These are phyloP conservation scores for Tychaedon coryphoeus DNA, from an alignment of 2,113 vertebrate genomes.

Conservation along the genomic window DNA sequence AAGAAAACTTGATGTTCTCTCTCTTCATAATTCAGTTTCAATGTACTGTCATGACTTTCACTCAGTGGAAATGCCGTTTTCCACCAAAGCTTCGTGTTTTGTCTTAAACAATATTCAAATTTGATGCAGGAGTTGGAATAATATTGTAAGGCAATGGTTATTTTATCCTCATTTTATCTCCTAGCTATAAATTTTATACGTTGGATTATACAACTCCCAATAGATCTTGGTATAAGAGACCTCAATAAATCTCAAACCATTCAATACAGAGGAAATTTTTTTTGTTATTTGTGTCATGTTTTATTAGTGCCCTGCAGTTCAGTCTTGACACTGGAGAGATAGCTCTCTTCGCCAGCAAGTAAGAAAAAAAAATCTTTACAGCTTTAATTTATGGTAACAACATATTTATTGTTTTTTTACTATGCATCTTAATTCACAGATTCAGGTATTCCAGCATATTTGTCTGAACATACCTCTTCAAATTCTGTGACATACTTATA, in stretches of 20 bases:
- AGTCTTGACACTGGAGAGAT: slow-evolving; percentile 34
- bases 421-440: neutral
- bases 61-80: neutral
- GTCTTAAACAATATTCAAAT: slow-evolving; percentile 42
- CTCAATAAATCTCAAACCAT: slow-evolving; percentile 54
- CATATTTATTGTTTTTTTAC: slow-evolving; percentile 49
- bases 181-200: neutral
- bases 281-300: slow-evolving; percentile 57
- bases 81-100: neutral
- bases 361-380: slow-evolving; percentile 14
- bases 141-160: slow-evolving; percentile 38
- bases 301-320: slow-evolving; percentile 58
- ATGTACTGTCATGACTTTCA: slow-evolving; percentile 10
- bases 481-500: slow-evolving; percentile 2
- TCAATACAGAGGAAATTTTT: slow-evolving; percentile 56
- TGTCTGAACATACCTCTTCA: slow-evolving; percentile 10
- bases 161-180: slow-evolving; percentile 57
- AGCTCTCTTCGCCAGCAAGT: neutral
- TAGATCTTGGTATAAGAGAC: slow-evolving; percentile 47
- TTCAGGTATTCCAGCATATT: slow-evolving; percentile 12
- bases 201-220: slow-evolving; percentile 43
- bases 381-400: slow-evolving; percentile 51
- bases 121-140: slow-evolving; percentile 37
- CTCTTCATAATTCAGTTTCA: neutral
- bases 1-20: neutral